These are phyloP conservation scores for Smithornis capensis DNA, from an alignment of 2,113 vertebrate genomes.

Conservation along the genomic window DNA sequence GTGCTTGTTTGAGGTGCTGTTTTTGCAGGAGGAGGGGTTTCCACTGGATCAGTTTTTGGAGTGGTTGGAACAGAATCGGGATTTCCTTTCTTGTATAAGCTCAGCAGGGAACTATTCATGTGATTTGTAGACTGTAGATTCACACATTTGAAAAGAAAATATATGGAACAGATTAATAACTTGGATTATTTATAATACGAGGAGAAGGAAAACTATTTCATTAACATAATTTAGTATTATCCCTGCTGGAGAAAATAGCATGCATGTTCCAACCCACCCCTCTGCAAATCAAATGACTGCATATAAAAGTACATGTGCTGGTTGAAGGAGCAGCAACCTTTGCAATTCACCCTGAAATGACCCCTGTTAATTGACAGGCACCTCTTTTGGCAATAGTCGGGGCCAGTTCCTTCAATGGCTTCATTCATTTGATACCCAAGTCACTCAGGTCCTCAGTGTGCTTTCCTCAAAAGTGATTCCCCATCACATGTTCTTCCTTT, in stretches of 20 bases:
- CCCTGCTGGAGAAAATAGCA: not conserved
- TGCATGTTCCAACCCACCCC: not conserved
- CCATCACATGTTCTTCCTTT: not conserved
- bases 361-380: not conserved
- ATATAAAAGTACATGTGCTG: not conserved
- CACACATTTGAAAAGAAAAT: not conserved
- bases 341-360: not conserved
- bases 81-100: conserved; percentile 86
- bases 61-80: conserved; percentile 57
- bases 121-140: conserved; percentile 81
- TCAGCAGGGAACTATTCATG: conserved; percentile 90
- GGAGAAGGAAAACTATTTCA: not conserved
- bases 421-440: not conserved
- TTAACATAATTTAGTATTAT: not conserved
- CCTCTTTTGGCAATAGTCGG: accelerated
- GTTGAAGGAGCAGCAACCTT: not conserved
- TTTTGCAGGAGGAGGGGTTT: not conserved
- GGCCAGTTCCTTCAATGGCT: not conserved
- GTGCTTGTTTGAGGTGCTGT: not conserved
- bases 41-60: conserved; percentile 33
- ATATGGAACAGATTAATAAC: not conserved
- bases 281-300: not conserved
- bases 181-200: not conserved
- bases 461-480: not conserved
- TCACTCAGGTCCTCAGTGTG: not conserved